Base-by-base conservation (phyloP, 2,888 invertebrate species). In the Tholera decimalis region DNA sequence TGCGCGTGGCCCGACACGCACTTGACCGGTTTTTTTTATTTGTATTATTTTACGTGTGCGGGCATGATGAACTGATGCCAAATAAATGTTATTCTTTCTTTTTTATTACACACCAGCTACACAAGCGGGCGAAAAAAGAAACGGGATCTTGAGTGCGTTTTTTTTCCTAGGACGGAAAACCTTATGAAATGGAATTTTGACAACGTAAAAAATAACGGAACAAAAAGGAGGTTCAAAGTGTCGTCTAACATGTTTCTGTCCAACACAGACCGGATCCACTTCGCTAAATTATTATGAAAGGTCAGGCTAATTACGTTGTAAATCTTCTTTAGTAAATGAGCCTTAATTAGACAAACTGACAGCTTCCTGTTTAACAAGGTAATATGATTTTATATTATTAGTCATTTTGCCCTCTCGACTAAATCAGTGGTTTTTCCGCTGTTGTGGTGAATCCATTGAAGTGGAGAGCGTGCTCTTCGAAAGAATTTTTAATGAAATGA, bases 251-350 rank as follows among this genome's bases (percentile, higher is more conserved):
- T 41, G 18, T 7, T 4, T 9, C 28, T 57, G 66, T 66, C 69
- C 11, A 2, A 57, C 22, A 49, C 58, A 70, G 28, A 22, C 35
- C 30, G 30, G 22, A 35, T 33, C 43, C 18, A 49, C 41, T 35
- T 53, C 41, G 35, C 30, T 30, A 24, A 30, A 43, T 57, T 24
- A 68, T 57, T 24, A 68, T 68, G 13, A 67, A 57, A 49, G 41
- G 35, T 30, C 41, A 22, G 4, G 22, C 41, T 68, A 65, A 65
- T 65, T 65, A 56, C 47, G 13, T 33, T 33, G 57, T 35, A 49
- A 56, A 56, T 56, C 22, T 59, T 69, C 46, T 59, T 26, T 26
- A 18, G 39, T 33, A 47, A 47, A 59, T 39, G 28, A 41, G 28
- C 5, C 24, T 18, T 35, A 15, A 53, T 59, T 53, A 41, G 41